Conservation (phyloP, 2,797 vertebrate genomes). For the Malurus splendens region DNA sequence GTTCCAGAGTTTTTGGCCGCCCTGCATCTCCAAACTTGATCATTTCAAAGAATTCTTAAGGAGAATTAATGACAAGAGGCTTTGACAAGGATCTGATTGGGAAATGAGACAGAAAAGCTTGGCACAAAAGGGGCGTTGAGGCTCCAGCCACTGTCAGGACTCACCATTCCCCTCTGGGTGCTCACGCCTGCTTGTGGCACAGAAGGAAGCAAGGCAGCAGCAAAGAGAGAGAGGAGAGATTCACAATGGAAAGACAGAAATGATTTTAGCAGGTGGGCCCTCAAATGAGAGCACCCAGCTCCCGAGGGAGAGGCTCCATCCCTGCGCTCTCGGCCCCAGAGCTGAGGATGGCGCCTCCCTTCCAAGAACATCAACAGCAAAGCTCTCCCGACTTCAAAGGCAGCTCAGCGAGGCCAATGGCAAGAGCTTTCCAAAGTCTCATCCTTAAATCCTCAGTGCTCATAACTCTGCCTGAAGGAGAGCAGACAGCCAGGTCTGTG, state of each 20-base stretch:
- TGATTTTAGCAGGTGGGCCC: not conserved
- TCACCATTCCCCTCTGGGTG: not conserved
- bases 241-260: accelerated
- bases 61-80: not conserved
- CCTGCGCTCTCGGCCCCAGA: not conserved
- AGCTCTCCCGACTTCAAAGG: not conserved
- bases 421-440: slow-evolving; percentile 16
- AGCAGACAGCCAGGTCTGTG: not conserved
- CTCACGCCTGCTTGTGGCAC: accelerated
- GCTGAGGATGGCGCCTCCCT: not conserved
- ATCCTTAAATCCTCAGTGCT: not conserved
- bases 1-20: accelerated
- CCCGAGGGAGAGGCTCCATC: not conserved
- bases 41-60: not conserved
- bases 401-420: not conserved
- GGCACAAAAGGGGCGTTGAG: not conserved
- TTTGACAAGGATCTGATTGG: not conserved
- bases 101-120: not conserved
- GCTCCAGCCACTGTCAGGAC: accelerated
- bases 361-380: not conserved
- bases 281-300: not conserved
- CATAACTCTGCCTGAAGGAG: slow-evolving; percentile 6
- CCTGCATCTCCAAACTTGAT: not conserved
- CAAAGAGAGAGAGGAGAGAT: not conserved
- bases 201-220: not conserved